These are phyloP conservation scores for Chymomyza costata DNA, from an alignment of 1,140 invertebrate species.

Conservation along the genomic window DNA sequence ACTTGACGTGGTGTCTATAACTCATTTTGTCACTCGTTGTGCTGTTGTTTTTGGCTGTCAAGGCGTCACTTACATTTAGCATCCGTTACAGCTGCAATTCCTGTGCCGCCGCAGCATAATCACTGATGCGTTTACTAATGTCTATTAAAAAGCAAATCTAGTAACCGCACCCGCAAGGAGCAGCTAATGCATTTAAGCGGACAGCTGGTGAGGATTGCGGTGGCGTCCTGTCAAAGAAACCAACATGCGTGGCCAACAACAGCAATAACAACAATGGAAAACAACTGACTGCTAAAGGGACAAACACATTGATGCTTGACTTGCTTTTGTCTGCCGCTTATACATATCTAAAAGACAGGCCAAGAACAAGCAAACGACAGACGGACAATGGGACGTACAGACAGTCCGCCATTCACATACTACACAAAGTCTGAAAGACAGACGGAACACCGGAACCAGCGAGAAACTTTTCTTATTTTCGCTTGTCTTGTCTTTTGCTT, in stretches of 20 bases:
- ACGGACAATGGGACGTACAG: background rate
- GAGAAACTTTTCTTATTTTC: constrained; percentile 46
- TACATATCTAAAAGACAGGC: no score
- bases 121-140: constrained; percentile 71
- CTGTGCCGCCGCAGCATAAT: constrained; percentile 36
- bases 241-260: constrained; percentile 56
- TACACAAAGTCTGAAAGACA: background rate
- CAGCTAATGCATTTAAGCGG: constrained; percentile 67
- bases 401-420: constrained; percentile 9
- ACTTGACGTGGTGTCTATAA: constrained; percentile 50
- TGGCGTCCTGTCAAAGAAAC: constrained; percentile 66
- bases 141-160: constrained; percentile 66
- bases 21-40: constrained; percentile 70
- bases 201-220: constrained; percentile 48
- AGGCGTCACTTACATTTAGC: constrained; percentile 70
- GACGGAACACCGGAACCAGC: background rate
- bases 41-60: constrained; percentile 31
- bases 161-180: constrained; percentile 11
- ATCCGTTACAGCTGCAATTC: constrained; percentile 69
- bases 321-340: constrained; percentile 67
- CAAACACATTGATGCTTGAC: constrained; percentile 60
- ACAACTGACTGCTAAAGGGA: constrained; percentile 41
- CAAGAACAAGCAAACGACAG: constrained; percentile 11
- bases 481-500: constrained; percentile 43
- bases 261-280: no score